Base-by-base conservation (phyloP, 2,797 vertebrate genomes). In the Valencia hispanica region DNA sequence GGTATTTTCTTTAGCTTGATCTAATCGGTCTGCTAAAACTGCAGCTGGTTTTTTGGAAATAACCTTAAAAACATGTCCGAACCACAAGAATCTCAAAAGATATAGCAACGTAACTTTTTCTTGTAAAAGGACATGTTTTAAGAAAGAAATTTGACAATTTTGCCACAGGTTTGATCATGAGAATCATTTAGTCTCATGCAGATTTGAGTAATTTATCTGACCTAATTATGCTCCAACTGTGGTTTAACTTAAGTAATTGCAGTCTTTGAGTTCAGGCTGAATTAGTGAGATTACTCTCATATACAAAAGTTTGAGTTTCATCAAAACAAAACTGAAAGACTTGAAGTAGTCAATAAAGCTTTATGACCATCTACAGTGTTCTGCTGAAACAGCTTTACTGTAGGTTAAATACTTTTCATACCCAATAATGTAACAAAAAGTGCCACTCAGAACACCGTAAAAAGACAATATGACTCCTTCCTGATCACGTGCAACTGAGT, bases 1-100 rank as follows among this genome's bases (percentile, higher is more conserved):
- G 57, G 78, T 55, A 66, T 72, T 80, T 39, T 27, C 25, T 71
- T 30, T 61, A 70, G 66, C 63, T 27, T 1, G 53, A 75, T 71
- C 61, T 74, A 47, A 66, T 74, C 73, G 48, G 18, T 1, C 25
- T 43, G 65, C 41, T 45, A 15, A 18, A 45, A 22, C 32, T 18
- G 0, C 55, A 55, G 25, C 41, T 57, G 0, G 27, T 69, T 57
- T 59, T 50, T 45, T 43, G 39, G 25, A 69, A 69, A 20, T 10
- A 68, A 43, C n/a, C 10, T 5, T 32, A 4, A 17, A 22, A 25
- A 43, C 14, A 8, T 7, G 10, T 68, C 65, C 25, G 6, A 68
- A 43, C 65, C 25, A n/a, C 25, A 68, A 27, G 39, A 68, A 43
- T 68, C 25, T 41, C 34, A 14, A 41, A n/a, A 68, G n/a, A 43